These are phyloP conservation scores for Ptychobarbus kaznakovi DNA, from an alignment of 2,797 vertebrate species.

Conservation along the genomic window DNA sequence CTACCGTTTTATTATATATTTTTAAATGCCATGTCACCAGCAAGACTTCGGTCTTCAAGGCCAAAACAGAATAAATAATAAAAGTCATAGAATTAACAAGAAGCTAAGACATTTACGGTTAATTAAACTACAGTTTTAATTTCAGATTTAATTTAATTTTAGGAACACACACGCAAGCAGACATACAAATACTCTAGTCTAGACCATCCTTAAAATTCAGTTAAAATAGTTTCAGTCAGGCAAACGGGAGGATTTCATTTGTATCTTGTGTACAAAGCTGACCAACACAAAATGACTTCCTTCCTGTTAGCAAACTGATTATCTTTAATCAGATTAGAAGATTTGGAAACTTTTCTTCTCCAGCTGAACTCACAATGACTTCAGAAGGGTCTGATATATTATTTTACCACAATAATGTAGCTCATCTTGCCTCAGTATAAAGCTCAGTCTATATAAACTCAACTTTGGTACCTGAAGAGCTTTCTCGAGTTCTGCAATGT, in stretches of 20 bases:
- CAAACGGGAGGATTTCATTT: not conserved
- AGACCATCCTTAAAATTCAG: not conserved
- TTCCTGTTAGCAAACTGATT: constrained; percentile 14
- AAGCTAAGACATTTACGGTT: not conserved
- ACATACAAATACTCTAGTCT: not conserved
- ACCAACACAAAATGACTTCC: constrained; percentile 1
- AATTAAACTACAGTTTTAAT: not conserved
- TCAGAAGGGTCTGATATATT: not conserved
- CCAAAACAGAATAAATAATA: too few species aligned
- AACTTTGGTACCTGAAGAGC: constrained; percentile 84
- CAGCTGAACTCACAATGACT: not conserved
- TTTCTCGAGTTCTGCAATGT: constrained; percentile 81
- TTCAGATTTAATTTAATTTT: not conserved
- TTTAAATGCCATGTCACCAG: not conserved
- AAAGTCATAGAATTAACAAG: not conserved
- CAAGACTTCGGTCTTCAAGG: not conserved
- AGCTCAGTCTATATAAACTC: not conserved
- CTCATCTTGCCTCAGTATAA: not conserved
- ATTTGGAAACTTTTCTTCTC: not conserved
- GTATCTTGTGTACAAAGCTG: not conserved
- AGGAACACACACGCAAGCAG: too few species aligned
- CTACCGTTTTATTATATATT: not conserved
- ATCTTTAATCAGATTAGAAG: constrained; percentile 11
- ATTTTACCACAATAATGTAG: not conserved
- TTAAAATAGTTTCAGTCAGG: not conserved